Conservation (phyloP, 2,888 invertebrate species). For the Aethes cnicana region DNA sequence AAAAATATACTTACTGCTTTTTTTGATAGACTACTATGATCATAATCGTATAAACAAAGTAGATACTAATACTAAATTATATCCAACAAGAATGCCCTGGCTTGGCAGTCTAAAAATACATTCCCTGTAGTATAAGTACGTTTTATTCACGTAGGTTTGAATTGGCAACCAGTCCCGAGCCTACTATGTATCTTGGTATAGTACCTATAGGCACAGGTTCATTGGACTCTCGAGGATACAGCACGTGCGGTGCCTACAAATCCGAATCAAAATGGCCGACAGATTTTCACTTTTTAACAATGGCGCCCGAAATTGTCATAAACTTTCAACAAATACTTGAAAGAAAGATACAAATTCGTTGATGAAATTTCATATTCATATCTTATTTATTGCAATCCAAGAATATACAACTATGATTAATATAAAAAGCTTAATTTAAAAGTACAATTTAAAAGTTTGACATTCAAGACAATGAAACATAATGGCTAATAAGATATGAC, state of each 20-base stretch:
- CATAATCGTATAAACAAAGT: no score
- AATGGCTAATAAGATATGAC: no score
- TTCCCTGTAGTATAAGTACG: background rate
- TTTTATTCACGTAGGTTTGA: conserved; percentile 8
- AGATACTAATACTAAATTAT: no score
- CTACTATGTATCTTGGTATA: background rate
- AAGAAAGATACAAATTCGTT: no score
- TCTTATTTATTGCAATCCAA: no score
- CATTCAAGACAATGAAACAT: no score
- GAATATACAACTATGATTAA: no score
- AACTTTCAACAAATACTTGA: background rate
- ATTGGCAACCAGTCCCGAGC: conserved; percentile 25
- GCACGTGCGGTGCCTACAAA: conserved; percentile 20
- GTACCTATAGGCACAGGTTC: conserved; percentile 15
- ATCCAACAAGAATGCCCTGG: background rate
- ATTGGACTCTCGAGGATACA: conserved; percentile 20
- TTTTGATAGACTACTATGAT: no score
- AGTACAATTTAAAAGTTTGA: no score
- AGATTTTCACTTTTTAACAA: conserved; percentile 28
- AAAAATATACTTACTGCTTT: no score
- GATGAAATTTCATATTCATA: no score
- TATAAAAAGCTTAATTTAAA: no score
- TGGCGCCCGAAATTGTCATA: conserved; percentile 6
- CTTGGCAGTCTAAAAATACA: background rate
- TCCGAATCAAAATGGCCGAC: conserved; percentile 25